phyloP scores from a whole-genome alignment of 2,888 invertebrate species.

The Folsomia candida region DNA sequence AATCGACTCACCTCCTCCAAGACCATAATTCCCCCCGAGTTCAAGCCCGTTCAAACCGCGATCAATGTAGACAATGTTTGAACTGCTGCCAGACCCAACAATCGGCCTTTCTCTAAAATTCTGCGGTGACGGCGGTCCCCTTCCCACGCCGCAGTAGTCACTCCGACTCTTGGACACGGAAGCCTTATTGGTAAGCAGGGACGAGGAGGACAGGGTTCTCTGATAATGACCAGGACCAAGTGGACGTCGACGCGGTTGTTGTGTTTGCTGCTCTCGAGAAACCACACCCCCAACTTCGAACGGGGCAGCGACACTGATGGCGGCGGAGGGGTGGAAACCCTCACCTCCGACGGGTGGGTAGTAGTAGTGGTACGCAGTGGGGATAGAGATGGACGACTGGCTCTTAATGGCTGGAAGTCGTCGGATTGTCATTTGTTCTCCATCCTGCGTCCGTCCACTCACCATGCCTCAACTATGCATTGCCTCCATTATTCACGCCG shows the following conservation, averaged over 20 bases:
- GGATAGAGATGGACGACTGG: conserved; percentile 8
- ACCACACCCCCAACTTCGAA: conserved; percentile 3
- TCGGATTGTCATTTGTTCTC: conserved; percentile 21
- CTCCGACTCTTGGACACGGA: conserved; percentile 38
- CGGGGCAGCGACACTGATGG: conserved; percentile 3
- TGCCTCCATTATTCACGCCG: no score
- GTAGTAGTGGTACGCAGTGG: conserved; percentile 13
- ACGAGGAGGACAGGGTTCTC: conserved; percentile 33
- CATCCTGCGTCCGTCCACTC: conserved; percentile 25
- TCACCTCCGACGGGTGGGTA: not conserved
- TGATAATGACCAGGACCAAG: conserved; percentile 35
- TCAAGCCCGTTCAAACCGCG: not conserved
- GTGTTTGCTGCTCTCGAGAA: conserved; percentile 14
- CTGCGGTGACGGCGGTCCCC: not conserved
- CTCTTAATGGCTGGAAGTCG: conserved; percentile 16
- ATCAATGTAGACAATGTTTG: conserved; percentile 6
- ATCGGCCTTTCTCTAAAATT: no score
- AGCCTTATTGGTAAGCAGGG: conserved; percentile 28
- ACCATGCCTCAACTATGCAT: conserved; percentile 24
- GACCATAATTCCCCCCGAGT: not conserved
- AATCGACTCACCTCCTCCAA: not conserved
- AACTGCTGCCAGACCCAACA: conserved; percentile 11
- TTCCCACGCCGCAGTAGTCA: conserved; percentile 32
- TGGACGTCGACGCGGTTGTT: no score
- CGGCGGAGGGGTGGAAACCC: not conserved